phyloP scores from a whole-genome alignment of 2,797 vertebrate species.

The Carduelis carduelis region DNA sequence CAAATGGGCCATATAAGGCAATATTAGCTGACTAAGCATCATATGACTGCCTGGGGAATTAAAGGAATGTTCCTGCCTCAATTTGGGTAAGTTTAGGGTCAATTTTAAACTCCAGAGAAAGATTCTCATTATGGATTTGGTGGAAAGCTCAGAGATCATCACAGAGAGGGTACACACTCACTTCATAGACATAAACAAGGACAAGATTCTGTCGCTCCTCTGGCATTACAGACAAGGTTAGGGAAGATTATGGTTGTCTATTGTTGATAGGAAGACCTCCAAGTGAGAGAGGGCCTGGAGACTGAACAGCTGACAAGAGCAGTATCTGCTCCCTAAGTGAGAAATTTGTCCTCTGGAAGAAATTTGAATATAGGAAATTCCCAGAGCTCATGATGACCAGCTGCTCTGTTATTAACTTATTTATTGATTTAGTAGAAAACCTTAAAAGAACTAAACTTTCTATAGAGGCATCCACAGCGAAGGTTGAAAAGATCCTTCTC shows the following conservation, averaged over 20 bases:
- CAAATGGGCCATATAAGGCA: background rate
- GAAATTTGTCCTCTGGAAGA: background rate
- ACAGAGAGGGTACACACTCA: background rate
- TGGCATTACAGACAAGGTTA: background rate
- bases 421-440: background rate
- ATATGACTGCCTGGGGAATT: background rate
- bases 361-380: background rate
- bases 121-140: background rate
- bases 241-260: background rate
- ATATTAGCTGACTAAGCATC: background rate
- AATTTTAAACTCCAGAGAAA: background rate
- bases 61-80: background rate
- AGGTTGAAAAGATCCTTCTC: background rate
- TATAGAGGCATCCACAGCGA: background rate
- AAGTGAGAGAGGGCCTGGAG: background rate
- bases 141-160: background rate
- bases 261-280: background rate
- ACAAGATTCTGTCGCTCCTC: accelerated
- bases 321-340: background rate
- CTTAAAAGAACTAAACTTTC: background rate
- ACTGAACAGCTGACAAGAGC: background rate
- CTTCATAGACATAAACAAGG: background rate
- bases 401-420: background rate
- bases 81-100: background rate
- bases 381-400: background rate